Percentiles rank a stretch among this genome's conserved stretches.
phyloP scores from a whole-genome alignment of 2,797 vertebrate genomes.

The Clamator glandarius region DNA sequence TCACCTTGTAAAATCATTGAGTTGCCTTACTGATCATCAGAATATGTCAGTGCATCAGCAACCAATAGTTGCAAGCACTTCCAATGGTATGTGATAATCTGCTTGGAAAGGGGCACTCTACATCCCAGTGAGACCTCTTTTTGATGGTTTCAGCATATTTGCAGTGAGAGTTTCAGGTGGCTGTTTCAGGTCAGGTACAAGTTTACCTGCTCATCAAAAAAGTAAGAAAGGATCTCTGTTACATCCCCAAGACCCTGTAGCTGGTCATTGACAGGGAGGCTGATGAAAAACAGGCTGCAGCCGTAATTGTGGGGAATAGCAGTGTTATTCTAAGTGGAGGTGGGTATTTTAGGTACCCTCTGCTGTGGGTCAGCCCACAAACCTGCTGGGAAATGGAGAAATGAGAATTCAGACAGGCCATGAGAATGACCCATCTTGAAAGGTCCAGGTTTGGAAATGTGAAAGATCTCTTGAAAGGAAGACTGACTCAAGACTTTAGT shows the following conservation, averaged over 20 bases:
- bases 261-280: neutral
- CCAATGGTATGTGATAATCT: neutral
- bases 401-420: neutral
- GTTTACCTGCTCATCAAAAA: neutral
- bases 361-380: neutral
- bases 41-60: neutral
- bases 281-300: neutral
- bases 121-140: neutral
- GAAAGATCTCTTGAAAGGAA: neutral
- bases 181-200: neutral
- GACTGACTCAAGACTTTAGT: neutral
- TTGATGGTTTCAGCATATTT: slow-evolving; percentile 2
- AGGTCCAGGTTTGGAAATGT: neutral
- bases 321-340: neutral
- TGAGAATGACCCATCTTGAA: neutral
- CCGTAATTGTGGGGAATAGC: neutral
- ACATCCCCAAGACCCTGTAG: neutral
- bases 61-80: neutral
- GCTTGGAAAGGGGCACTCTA: neutral
- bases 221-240: neutral
- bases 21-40: neutral
- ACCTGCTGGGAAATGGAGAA: neutral
- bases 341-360: neutral
- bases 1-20: neutral
- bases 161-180: neutral